Conservation (phyloP, 2,797 vertebrate genomes). For the Argentina silus region DNA sequence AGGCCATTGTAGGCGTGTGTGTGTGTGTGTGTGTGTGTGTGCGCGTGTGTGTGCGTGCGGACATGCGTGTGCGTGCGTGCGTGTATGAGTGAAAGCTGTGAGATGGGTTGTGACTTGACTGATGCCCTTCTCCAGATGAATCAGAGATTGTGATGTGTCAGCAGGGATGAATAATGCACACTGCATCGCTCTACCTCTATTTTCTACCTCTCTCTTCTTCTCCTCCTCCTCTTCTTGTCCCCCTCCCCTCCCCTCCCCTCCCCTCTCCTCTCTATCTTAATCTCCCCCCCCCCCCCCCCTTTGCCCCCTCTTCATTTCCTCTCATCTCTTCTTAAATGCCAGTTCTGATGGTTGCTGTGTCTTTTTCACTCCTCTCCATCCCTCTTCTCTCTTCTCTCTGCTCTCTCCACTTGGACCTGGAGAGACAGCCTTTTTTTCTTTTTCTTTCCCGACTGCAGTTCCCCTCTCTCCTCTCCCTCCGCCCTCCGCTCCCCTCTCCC, state of each 20-base stretch:
- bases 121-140: constrained; percentile 77
- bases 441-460: constrained; percentile 21
- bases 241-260: constrained; percentile 21
- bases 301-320: not conserved
- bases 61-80: not conserved
- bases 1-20: no score
- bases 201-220: constrained; percentile 31
- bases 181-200: constrained; percentile 56
- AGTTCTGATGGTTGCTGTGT: constrained; percentile 66
- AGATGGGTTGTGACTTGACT: constrained; percentile 72
- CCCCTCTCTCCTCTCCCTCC: not conserved
- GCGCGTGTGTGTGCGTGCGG: no score
- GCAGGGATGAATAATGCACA: constrained; percentile 79
- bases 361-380: constrained; percentile 29
- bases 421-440: not conserved
- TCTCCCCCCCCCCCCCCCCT: constrained; percentile 53
- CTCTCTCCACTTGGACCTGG: not conserved
- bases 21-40: no score
- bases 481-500: not conserved
- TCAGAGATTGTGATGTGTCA: constrained; percentile 78
- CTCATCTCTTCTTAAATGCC: constrained; percentile 43
- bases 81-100: constrained; percentile 60
- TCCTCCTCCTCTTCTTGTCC: constrained; percentile 18
- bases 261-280: constrained; percentile 68
- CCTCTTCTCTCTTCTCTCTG: constrained; percentile 33